phyloP scores from a whole-genome alignment of 2,113 vertebrate genomes.

The Elephantulus edwardii region DNA sequence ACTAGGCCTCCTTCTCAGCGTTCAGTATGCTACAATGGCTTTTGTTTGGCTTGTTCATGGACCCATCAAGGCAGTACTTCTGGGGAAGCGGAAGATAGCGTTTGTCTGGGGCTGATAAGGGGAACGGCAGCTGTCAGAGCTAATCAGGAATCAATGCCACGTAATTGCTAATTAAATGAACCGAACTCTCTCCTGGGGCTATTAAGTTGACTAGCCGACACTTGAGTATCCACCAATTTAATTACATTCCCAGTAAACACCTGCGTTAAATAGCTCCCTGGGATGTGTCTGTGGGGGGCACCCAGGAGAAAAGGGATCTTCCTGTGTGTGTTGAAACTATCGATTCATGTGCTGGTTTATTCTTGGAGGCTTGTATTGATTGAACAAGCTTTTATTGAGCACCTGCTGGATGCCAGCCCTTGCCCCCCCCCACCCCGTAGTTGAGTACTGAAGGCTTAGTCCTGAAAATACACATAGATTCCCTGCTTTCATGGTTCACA shows the following conservation, averaged over 20 bases:
- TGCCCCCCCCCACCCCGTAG: too few relatives aligned
- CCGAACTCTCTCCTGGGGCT: conserved; percentile 54
- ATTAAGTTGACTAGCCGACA: conserved; percentile 55
- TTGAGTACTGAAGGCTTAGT: background rate
- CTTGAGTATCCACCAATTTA: conserved; percentile 70
- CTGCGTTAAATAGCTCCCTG: background rate
- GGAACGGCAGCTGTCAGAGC: conserved; percentile 53
- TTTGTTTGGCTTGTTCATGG: conserved; percentile 65
- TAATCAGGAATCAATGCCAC: conserved; percentile 68
- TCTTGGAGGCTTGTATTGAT: conserved; percentile 21
- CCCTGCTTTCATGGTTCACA: background rate
- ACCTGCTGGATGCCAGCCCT: background rate
- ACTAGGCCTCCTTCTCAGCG: background rate
- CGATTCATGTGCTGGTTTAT: background rate
- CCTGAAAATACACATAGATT: background rate
- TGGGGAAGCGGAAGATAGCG: conserved; percentile 65
- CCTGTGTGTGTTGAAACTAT: background rate
- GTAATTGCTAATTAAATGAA: conserved; percentile 76
- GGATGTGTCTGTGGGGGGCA: background rate
- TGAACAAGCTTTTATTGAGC: background rate
- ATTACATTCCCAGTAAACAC: conserved; percentile 68
- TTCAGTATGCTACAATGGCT: conserved; percentile 61
- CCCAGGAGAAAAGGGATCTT: background rate
- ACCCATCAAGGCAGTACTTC: conserved; percentile 62
- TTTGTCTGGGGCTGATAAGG: conserved; percentile 64